Conservation (phyloP, 2,113 vertebrate genomes). For the Engraulis encrasicolus region DNA sequence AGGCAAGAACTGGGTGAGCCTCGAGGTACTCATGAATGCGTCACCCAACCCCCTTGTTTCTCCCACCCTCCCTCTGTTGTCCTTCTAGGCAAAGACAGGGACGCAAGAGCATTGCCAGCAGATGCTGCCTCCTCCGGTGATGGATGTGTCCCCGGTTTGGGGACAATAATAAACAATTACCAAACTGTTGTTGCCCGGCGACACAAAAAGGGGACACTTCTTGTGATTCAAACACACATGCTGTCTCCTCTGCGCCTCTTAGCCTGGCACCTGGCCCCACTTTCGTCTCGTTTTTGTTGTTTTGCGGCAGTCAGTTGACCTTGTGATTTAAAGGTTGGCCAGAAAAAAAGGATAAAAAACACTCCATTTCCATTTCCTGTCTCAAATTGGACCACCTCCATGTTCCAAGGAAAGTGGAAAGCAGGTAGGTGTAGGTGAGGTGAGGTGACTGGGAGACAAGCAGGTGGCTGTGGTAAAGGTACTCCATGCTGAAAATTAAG, state of each 20-base stretch:
- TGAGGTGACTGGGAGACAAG: neutral
- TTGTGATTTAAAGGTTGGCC: neutral
- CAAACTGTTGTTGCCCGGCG: neutral
- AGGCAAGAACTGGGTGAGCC: too few relatives aligned
- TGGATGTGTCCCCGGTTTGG: neutral
- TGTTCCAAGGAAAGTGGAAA: neutral
- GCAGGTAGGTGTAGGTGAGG: neutral
- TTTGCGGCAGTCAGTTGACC: neutral
- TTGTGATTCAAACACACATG: neutral
- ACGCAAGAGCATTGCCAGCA: neutral
- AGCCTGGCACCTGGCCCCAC: neutral
- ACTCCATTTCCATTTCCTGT: neutral
- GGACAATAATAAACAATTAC: neutral
- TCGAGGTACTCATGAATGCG: too few relatives aligned
- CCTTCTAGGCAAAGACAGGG: conserved; percentile 20
- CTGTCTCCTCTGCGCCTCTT: neutral
- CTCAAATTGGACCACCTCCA: neutral
- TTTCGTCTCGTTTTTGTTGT: neutral
- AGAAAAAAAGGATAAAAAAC: neutral
- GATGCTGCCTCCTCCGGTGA: neutral
- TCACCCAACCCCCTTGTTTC: too few relatives aligned
- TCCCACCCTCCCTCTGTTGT: conserved; percentile 21
- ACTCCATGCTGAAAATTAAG: too few relatives aligned
- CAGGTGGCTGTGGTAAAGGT: too few relatives aligned
- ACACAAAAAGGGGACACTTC: neutral